Base-by-base conservation (phyloP, 2,888 invertebrate genomes). In the Pristionchus entomophagus region DNA sequence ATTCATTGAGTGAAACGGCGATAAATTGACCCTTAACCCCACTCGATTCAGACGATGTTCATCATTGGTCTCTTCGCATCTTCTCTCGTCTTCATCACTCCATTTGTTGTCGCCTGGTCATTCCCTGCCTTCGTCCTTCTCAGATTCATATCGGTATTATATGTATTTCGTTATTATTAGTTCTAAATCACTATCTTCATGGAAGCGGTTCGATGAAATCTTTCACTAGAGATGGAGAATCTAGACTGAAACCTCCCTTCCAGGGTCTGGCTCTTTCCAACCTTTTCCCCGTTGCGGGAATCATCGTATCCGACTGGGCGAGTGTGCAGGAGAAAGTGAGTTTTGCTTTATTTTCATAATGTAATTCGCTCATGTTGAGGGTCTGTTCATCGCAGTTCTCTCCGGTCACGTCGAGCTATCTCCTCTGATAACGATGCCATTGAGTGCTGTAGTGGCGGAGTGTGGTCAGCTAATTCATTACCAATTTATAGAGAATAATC, bases 371-470 rank as follows among this genome's bases (percentile, higher is more conserved):
- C 17, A 65, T 65, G 2, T 91, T 78, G 87, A 89, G 59, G 91
- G 91, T 0, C 85, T 91, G 0, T 91, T 91, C 86, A 88, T 91
- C n/a, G 87, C 90, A 3, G 87, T 90, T 19, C 86, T 91, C 22
- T 90, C 88, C n/a, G 90, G 89, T 29, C 89, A 91, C 69, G 88
- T 91, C 12, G 91, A 91, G 73, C 51, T 91, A 38, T 89, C 90
- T 2, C 88, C 90, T 12, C 89, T 91, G 12, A 89, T 91, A 84
- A 88, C 91, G 6, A 90, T 91, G 89, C 91, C 91, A 1, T 85
- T 91, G n/a, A 86, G 90, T 6, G 91, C 91, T 26, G 85, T 88
- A 1, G 29, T 91, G 12, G 88, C 89, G 0, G 85, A 87, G 2
- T 81, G 69, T 80, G 86, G 88, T 89, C 35, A 73, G 69, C 35